phyloP scores from a whole-genome alignment of 2,888 invertebrate genomes.

The Coecobrya sp. region DNA sequence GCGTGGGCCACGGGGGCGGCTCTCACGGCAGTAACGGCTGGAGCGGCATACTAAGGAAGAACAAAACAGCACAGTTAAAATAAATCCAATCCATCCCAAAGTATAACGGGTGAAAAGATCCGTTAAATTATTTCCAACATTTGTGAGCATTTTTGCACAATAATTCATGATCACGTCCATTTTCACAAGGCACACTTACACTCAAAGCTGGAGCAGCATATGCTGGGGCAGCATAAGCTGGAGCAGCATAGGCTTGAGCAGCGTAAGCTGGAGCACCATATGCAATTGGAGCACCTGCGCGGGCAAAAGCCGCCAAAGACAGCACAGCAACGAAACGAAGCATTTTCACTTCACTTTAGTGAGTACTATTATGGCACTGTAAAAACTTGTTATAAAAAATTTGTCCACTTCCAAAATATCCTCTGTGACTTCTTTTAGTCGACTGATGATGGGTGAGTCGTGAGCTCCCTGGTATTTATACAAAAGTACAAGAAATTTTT shows the following conservation, averaged over 20 bases:
- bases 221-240: constrained; percentile 43
- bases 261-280: constrained; percentile 16
- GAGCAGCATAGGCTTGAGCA: constrained; percentile 33
- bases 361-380: constrained; percentile 43
- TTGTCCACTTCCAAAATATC: neutral
- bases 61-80: constrained; percentile 2
- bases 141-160: neutral
- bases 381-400: constrained; percentile 16
- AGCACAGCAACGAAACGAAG: constrained; percentile 71
- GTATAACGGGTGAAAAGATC: neutral
- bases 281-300: constrained; percentile 64
- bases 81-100: constrained; percentile 6
- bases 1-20: constrained; percentile 67
- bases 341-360: constrained; percentile 62
- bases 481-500: constrained; percentile 36
- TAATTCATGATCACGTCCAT: neutral
- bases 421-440: neutral
- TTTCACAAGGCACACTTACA: constrained; percentile 34
- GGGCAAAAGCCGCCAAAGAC: constrained; percentile 60
- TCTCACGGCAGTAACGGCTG: constrained; percentile 19
- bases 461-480: constrained; percentile 63
- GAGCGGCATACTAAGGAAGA: constrained; percentile 46
- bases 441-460: constrained; percentile 56
- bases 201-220: constrained; percentile 26
- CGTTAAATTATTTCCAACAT: neutral